Base-by-base conservation (phyloP, 2,797 vertebrate genomes). In the Zenarchopterus dispar region DNA sequence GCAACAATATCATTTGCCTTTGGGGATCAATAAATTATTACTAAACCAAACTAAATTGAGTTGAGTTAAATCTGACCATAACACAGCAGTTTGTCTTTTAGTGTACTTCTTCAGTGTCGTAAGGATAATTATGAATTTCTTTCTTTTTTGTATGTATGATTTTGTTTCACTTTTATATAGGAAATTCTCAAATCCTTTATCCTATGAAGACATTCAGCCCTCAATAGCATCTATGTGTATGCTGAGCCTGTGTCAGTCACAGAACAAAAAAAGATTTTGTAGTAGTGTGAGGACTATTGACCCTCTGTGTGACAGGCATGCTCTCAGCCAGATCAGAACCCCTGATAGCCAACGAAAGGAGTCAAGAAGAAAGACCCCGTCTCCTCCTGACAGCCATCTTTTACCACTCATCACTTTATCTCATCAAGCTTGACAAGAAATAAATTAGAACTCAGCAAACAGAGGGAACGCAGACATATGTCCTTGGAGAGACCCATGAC, bases 351-450 rank as follows among this genome's bases (percentile, higher is more conserved):
- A 56, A 69, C 65, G 48, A 73, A 75, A 75, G 58, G 45, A 78
- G 55, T 61, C 56, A 43, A 62, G 54, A 82, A 86, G 75, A 90
- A 88, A 89, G 69, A 66, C 33, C 57, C 56, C 15, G 70, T 86
- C 78, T 79, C 61, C 66, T 65, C 61, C 73, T 77, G 80, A 84
- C 84, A 80, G 50, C 65, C 76, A 49, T 81, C 68, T 67, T 62
- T 66, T 41, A 60, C 65, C 74, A 42, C 70, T 78, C 64, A n/a
- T 67, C 74, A 73, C 78, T 72, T 89, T 90, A 89, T 89, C 91
- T 90, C 82, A 84, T 84, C 75, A 78, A 56, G 67, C 59, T 74
- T 84, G 84, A 85, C 84, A 74, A 67, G 71, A 81, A 86, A 86
- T 88, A 88, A 81, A 88, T 86, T 72, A 78, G 69, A 82, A 75